Evolutionary conservation across 2,888 invertebrate genomes (phyloP).

Genomic region (Apeira syringaria): DNA sequence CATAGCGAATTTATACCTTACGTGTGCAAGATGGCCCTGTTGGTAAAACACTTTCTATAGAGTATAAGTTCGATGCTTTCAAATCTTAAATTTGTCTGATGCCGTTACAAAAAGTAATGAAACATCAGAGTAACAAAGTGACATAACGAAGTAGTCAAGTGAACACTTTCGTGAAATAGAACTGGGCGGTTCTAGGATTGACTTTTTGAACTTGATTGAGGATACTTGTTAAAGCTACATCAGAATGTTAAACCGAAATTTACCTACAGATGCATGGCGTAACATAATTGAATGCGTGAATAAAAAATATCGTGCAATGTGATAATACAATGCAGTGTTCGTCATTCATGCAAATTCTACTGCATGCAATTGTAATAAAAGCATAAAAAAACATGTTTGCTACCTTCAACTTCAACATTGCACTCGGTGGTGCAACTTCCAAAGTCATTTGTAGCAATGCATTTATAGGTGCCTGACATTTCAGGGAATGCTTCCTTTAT

Average conservation of each 20-base stretch:
- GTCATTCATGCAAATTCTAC: slow-evolving; percentile 44
- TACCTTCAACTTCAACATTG: slow-evolving; percentile 92
- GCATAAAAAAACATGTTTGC: slow-evolving; percentile 29
- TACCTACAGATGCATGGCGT: slow-evolving; percentile 73
- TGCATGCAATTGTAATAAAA: slow-evolving; percentile 45
- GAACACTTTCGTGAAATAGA: too few relatives aligned
- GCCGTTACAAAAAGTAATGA: too few relatives aligned
- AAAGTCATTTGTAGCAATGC: slow-evolving; percentile 91
- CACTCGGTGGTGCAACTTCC: slow-evolving; percentile 92
- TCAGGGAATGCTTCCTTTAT: slow-evolving; percentile 95
- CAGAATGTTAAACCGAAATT: slow-evolving; percentile 28
- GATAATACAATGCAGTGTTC: slow-evolving; percentile 25
- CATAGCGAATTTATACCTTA: too few relatives aligned
- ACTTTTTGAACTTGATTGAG: too few relatives aligned
- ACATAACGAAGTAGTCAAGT: too few relatives aligned
- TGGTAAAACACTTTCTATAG: too few relatives aligned
- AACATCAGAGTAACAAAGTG: too few relatives aligned
- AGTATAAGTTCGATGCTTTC: too few relatives aligned
- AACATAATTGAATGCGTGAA: slow-evolving; percentile 11
- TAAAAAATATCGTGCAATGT: slow-evolving; percentile 30
- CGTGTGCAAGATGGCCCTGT: too few relatives aligned
- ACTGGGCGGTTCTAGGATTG: too few relatives aligned
- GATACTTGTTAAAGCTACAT: too few relatives aligned
- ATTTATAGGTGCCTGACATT: slow-evolving; percentile 94
- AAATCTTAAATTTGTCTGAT: too few relatives aligned